Evolutionary conservation across 2,888 invertebrate genomes (phyloP).

Genomic region (Dasysyrphus albostriatus): DNA sequence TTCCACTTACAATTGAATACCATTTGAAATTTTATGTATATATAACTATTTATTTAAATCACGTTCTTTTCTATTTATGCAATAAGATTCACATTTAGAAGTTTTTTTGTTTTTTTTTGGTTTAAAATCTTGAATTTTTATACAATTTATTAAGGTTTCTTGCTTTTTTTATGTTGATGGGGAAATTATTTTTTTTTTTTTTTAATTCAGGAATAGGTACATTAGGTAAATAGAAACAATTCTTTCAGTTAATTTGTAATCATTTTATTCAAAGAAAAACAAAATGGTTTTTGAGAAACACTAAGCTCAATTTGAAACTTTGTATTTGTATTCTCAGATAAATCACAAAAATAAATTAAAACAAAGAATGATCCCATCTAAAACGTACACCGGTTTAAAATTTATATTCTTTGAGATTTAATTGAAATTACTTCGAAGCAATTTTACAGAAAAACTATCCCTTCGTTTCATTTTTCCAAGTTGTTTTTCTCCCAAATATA

Average conservation of each 20-base stretch:
- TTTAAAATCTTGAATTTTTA: slow-evolving; percentile 54
- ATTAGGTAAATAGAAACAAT: neutral
- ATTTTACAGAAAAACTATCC: neutral
- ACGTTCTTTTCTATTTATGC: slow-evolving; percentile 26
- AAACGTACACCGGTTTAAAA: no score
- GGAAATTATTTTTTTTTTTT: neutral
- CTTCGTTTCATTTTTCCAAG: neutral
- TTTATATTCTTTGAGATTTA: neutral
- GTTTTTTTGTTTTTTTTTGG: slow-evolving; percentile 32
- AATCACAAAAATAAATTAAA: no score
- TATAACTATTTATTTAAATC: slow-evolving; percentile 34
- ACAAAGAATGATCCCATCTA: no score
- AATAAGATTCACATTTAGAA: slow-evolving; percentile 63
- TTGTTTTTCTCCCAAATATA: slow-evolving; percentile 5
- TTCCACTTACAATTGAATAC: slow-evolving; percentile 55
- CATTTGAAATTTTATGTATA: slow-evolving; percentile 19
- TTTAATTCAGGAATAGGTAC: neutral
- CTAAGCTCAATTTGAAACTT: neutral
- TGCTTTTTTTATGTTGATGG: slow-evolving; percentile 21
- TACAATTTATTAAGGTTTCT: slow-evolving; percentile 48
- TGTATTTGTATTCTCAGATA: neutral
- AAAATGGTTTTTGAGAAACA: neutral
- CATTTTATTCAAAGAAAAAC: neutral
- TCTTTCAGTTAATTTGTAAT: neutral
- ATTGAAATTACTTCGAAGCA: neutral